Conservation (phyloP, 2,888 invertebrate species). For the Trachelus tabidus region DNA sequence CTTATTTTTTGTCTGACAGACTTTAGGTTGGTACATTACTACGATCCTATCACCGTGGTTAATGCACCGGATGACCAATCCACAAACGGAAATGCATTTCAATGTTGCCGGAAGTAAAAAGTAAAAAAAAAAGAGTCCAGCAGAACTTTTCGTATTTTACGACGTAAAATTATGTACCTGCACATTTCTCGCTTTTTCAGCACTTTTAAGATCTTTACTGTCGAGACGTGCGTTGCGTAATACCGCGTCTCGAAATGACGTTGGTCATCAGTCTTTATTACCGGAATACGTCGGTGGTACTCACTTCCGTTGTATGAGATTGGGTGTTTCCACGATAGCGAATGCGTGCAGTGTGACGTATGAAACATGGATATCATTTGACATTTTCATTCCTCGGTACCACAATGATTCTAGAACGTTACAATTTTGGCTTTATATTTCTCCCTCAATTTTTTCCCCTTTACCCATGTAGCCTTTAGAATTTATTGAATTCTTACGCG, state of each 20-base stretch:
- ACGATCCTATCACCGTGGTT: background rate
- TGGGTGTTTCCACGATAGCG: background rate
- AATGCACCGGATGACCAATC: background rate
- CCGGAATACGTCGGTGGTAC: background rate
- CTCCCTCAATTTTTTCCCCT: background rate
- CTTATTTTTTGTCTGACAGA: background rate
- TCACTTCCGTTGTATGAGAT: background rate
- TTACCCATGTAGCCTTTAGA: background rate
- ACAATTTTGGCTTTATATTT: background rate
- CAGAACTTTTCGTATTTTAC: background rate
- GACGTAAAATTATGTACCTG: background rate
- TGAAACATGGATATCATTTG: background rate
- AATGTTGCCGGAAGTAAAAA: background rate
- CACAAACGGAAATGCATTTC: background rate
- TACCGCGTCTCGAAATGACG: background rate
- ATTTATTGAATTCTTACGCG: background rate
- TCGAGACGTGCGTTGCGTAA: background rate
- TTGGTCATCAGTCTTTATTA: background rate
- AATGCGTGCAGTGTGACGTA: background rate
- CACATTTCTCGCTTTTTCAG: background rate
- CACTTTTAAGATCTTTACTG: background rate
- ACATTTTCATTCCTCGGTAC: background rate
- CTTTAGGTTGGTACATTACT: background rate
- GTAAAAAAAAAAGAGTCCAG: background rate
- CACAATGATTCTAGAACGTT: background rate